A percentile compares a stretch with the other conserved stretches of the same genome.
Conservation (phyloP, 2,113 vertebrate genomes). For the Guaruba guarouba region DNA sequence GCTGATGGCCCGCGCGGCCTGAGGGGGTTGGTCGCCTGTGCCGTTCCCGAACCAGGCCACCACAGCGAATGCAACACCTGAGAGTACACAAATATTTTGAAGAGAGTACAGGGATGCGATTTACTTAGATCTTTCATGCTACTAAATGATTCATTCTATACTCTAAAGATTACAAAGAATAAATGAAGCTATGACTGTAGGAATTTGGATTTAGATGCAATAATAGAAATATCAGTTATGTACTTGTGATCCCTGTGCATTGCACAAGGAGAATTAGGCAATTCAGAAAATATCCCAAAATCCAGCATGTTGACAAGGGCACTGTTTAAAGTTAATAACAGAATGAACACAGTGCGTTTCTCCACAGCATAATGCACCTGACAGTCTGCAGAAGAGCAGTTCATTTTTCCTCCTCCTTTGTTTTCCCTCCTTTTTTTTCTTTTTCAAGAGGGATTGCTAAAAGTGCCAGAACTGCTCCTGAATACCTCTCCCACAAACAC, state of each 20-base stretch:
- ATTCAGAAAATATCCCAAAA: background rate
- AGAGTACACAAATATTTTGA: background rate
- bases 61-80: no score
- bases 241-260: background rate
- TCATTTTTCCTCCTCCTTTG: background rate
- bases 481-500: background rate
- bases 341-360: background rate
- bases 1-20: no score
- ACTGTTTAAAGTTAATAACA: background rate
- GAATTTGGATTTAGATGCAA: background rate
- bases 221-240: background rate
- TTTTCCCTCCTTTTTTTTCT: background rate
- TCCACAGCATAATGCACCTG: background rate
- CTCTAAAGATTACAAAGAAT: background rate
- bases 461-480: background rate
- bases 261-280: background rate
- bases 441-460: background rate
- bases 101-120: background rate
- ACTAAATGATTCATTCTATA: background rate
- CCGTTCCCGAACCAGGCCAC: no score
- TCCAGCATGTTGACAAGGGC: background rate
- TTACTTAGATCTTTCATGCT: background rate
- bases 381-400: background rate
- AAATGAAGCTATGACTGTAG: background rate
- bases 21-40: no score